Base-by-base conservation (phyloP, 2,113 vertebrate species). In the Pyrgilauda ruficollis region DNA sequence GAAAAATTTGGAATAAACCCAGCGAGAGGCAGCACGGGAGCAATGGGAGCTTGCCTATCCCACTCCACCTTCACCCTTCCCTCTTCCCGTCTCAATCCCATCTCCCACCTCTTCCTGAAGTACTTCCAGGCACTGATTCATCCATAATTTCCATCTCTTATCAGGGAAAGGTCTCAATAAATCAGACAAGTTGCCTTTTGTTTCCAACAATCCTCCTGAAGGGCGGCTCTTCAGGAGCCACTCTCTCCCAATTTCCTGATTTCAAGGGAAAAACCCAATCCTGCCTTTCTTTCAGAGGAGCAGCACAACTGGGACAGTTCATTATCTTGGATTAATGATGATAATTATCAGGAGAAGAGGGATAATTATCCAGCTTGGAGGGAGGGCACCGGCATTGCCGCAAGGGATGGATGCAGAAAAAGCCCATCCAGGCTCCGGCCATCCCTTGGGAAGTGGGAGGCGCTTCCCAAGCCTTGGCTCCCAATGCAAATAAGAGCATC, bases 301-400 rank as follows among this genome's bases (percentile, higher is more conserved):
- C 18, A 2, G 63, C 37, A 63, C 79, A 72, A 93, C 44, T 31
- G 89, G 89, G 39, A 84, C 39, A 87, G 76, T 72, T 94, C 73
- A 93, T 95, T 95, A 87, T 74, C 49, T 50, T 72, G 80, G 47
- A 61, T 93, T 95, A 93, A 95, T 94, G 79, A 81, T 23, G 84
- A 96, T 96, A 75, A 87, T 93, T 90, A 95, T 95, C 89, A 90
- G 56, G n/a, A 59, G 83, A 63, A 78, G 61, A 28, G 52, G 76
- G 47, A 81, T 84, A 94, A 96, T 90, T 94, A 81, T 59, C 53
- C 61, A 5, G 41, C 35, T 90, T 53, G 50, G 44, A 67, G 76
- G 68, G 8, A 67, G 44, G 17, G 28, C 35, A 3, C 5, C 0
- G 0, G 5, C 0, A 0, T 28, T 7, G 11, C 73, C 0, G 5